A percentile compares a stretch with the other conserved stretches of the same genome.
These are phyloP conservation scores for Hydropsyche betteni DNA, from an alignment of 2,888 invertebrate species.

Conservation along the genomic window DNA sequence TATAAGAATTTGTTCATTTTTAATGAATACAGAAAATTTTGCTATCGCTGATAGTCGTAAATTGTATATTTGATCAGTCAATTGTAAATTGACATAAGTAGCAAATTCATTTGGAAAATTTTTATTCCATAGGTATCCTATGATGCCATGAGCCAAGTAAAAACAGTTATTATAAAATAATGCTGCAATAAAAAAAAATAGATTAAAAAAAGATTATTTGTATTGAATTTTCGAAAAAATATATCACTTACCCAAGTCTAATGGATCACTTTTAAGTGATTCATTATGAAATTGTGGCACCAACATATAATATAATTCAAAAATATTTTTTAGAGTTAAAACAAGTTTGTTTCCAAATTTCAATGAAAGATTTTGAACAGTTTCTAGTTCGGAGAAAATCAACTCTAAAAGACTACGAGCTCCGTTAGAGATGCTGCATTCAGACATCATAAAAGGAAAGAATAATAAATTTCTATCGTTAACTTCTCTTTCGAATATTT, in stretches of 20 bases:
- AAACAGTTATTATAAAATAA: constrained; percentile 66
- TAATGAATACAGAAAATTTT: constrained; percentile 62
- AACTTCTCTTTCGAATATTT: constrained; percentile 45
- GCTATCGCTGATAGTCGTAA: constrained; percentile 61
- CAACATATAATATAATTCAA: constrained; percentile 62
- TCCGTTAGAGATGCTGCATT: constrained; percentile 62
- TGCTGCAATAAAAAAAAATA: constrained; percentile 54
- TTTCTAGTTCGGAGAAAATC: constrained; percentile 61
- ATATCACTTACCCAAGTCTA: constrained; percentile 61
- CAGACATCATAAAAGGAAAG: constrained; percentile 61
- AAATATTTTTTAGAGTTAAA: constrained; percentile 60
- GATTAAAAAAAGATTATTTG: background rate
- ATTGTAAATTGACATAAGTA: constrained; percentile 56
- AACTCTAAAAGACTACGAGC: constrained; percentile 59
- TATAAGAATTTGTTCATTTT: constrained; percentile 60
- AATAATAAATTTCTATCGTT: constrained; percentile 53
- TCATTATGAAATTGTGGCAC: constrained; percentile 62
- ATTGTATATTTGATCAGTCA: constrained; percentile 62
- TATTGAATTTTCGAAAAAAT: background rate
- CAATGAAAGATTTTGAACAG: constrained; percentile 60
- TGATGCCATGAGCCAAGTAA: constrained; percentile 63
- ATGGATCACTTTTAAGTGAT: constrained; percentile 60
- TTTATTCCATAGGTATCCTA: constrained; percentile 64
- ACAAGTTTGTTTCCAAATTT: constrained; percentile 60
- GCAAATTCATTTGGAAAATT: constrained; percentile 57